A percentile compares a stretch with the other conserved stretches of the same genome.
phyloP scores from a whole-genome alignment of 2,797 vertebrate species.

The Scolopax bukidnonensis region DNA sequence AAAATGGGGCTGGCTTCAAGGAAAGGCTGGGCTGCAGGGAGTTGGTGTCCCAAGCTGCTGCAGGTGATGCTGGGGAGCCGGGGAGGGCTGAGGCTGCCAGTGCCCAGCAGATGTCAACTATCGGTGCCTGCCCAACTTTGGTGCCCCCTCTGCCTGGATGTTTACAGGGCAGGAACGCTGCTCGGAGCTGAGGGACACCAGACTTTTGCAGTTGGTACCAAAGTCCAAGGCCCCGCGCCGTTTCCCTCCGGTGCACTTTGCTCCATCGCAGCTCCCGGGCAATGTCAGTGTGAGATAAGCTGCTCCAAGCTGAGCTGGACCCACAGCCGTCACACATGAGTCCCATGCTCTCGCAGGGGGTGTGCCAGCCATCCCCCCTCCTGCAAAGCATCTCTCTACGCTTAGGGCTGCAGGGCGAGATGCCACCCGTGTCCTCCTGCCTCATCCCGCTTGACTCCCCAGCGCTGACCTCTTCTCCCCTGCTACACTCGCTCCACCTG shows the following conservation, averaged over 20 bases:
- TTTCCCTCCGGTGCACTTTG: background rate
- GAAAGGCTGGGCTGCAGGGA: background rate
- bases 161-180: background rate
- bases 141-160: accelerated
- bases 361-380: background rate
- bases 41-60: accelerated
- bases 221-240: conserved; percentile 28
- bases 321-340: too few relatives aligned
- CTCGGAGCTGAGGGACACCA: accelerated
- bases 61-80: accelerated
- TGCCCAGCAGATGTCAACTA: background rate
- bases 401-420: background rate
- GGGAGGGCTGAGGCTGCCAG: background rate
- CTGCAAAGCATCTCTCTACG: background rate
- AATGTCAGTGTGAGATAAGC: background rate
- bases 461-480: accelerated
- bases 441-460: background rate
- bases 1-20: background rate
- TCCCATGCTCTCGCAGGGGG: accelerated
- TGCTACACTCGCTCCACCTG: background rate
- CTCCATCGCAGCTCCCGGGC: background rate
- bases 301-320: background rate
- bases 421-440: background rate
- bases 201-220: background rate
- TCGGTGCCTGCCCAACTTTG: background rate